phyloP scores from a whole-genome alignment of 2,888 invertebrate genomes.

The Plagodis pulveraria region DNA sequence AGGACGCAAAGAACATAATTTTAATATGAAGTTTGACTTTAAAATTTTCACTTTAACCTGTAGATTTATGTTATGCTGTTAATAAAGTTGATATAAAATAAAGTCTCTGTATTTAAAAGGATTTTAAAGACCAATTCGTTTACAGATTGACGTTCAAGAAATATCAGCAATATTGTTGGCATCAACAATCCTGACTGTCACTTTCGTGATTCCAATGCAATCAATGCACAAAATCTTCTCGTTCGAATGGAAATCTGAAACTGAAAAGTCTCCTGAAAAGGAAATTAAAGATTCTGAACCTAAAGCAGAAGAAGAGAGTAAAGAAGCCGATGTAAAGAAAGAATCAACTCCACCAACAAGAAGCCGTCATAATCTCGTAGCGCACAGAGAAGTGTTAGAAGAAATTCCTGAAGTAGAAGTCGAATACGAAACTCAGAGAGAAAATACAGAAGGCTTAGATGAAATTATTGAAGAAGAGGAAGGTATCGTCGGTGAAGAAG shows the following conservation, averaged over 20 bases:
- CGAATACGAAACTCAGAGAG: conserved; percentile 73
- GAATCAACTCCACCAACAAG: conserved; percentile 49
- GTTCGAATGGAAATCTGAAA: conserved; percentile 45
- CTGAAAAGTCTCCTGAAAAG: conserved; percentile 34
- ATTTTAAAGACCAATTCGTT: conserved; percentile 32
- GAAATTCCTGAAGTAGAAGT: conserved; percentile 77
- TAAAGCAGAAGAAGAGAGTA: conserved; percentile 36
- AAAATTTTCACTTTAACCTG: too few species aligned
- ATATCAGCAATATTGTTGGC: conserved; percentile 77
- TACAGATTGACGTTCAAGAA: conserved; percentile 85
- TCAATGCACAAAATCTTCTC: conserved; percentile 64
- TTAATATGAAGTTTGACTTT: too few species aligned
- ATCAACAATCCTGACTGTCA: conserved; percentile 84
- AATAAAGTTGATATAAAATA: background rate
- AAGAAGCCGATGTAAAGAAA: conserved; percentile 45
- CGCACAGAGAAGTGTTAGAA: conserved; percentile 75
- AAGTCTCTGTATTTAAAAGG: background rate
- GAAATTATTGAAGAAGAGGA: conserved; percentile 79
- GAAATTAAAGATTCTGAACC: conserved; percentile 36
- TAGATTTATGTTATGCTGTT: too few species aligned
- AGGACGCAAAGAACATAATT: too few species aligned
- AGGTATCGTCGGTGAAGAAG: conserved; percentile 57
- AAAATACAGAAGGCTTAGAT: conserved; percentile 63
- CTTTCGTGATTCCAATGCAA: conserved; percentile 88
- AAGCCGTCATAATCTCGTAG: conserved; percentile 61